Percentiles rank a stretch among this genome's conserved stretches.
These are phyloP conservation scores for Capitulum mitella DNA, from an alignment of 2,888 invertebrate species.

Conservation along the genomic window DNA sequence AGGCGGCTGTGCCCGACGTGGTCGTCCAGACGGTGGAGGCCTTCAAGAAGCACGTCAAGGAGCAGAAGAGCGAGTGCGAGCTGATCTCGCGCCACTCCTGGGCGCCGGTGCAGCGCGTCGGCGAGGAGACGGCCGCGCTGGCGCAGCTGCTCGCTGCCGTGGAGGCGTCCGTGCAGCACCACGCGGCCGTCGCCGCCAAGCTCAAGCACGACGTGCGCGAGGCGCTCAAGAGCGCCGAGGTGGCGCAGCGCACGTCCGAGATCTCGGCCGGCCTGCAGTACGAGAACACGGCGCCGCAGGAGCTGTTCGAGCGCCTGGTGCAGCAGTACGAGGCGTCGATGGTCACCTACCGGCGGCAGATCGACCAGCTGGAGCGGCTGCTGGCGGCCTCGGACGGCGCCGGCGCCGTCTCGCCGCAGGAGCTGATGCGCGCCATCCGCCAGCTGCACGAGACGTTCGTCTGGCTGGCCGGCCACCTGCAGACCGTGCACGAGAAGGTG, in stretches of 20 bases:
- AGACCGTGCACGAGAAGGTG: slow-evolving; percentile 64
- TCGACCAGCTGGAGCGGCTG: slow-evolving; percentile 19
- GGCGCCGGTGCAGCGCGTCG: slow-evolving; percentile 56
- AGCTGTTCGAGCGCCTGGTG: slow-evolving; percentile 61
- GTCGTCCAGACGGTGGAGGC: slow-evolving; percentile 66
- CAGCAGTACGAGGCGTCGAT: slow-evolving; percentile 63
- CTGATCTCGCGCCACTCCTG: slow-evolving; percentile 67
- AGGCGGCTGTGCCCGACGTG: slow-evolving; percentile 64
- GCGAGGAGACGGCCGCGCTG: slow-evolving; percentile 55
- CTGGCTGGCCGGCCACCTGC: slow-evolving; percentile 75
- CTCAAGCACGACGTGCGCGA: slow-evolving; percentile 58
- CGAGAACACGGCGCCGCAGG: slow-evolving; percentile 63
- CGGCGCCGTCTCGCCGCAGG: slow-evolving; percentile 41
- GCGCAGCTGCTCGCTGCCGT: slow-evolving; percentile 55
- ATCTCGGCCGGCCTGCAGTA: slow-evolving; percentile 66
- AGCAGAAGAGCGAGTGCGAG: slow-evolving; percentile 71
- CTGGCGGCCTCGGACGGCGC: not conserved
- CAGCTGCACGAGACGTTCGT: slow-evolving; percentile 79
- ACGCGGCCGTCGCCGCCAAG: slow-evolving; percentile 55
- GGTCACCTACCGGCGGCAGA: slow-evolving; percentile 47
- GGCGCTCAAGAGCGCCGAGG: slow-evolving; percentile 62
- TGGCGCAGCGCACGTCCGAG: slow-evolving; percentile 69
- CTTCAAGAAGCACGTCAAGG: slow-evolving; percentile 71
- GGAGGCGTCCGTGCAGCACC: slow-evolving; percentile 56
- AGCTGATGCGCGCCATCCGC: slow-evolving; percentile 67